phyloP scores from a whole-genome alignment of 64 coral and sea anemone species.

The Porites australiensis region DNA sequence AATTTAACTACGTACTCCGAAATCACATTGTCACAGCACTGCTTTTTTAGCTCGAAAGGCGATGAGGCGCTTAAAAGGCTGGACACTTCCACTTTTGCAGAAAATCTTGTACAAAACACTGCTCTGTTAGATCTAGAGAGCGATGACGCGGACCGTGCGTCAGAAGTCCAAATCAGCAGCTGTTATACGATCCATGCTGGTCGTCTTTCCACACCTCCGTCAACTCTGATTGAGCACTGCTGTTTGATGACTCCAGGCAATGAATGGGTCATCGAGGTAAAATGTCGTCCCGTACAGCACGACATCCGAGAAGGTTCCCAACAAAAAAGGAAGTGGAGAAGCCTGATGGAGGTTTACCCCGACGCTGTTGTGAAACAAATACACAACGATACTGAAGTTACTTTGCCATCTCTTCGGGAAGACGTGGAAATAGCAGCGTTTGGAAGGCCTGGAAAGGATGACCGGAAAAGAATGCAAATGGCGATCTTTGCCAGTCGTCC shows the following conservation, averaged over 20 bases:
- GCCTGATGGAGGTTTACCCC: constrained; percentile 15
- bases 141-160: neutral
- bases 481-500: neutral
- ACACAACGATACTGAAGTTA: constrained; percentile 12
- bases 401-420: neutral
- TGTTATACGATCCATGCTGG: neutral
- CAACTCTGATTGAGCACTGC: constrained; percentile 1
- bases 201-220: neutral
- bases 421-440: constrained; percentile 19
- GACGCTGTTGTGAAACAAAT: neutral
- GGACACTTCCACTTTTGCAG: no score
- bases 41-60: no score
- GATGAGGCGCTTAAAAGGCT: no score
- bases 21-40: no score
- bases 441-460: constrained; percentile 9
- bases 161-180: neutral
- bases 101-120: no score
- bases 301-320: neutral
- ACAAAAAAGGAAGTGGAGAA: neutral
- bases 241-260: constrained; percentile 18
- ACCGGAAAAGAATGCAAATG: constrained; percentile 25
- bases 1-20: no score
- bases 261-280: neutral
- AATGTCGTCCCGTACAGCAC: neutral
- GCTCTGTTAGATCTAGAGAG: neutral